Evolutionary conservation across 1,140 invertebrate species (phyloP).

Genomic region (Leptinotarsa defecta): DNA sequence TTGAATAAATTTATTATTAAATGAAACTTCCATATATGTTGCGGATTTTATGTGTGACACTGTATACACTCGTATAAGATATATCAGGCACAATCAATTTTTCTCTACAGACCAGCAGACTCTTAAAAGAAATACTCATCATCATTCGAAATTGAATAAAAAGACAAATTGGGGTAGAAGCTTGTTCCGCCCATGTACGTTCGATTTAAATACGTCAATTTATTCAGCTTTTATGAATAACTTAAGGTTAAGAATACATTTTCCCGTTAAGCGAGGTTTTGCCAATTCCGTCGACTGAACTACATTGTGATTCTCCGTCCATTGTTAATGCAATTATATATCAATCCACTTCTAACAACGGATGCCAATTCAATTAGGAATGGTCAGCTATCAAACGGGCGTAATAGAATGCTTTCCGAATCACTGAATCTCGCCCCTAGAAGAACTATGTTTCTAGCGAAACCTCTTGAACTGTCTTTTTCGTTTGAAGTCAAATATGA

Average conservation of each 20-base stretch:
- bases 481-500: too few relatives aligned
- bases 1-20: too few relatives aligned
- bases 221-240: constrained; percentile 25
- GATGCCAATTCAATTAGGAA: constrained; percentile 45
- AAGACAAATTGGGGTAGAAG: not conserved
- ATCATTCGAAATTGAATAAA: too few relatives aligned
- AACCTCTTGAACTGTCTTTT: too few relatives aligned
- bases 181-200: constrained; percentile 12
- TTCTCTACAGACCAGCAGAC: too few relatives aligned
- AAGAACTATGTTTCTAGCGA: too few relatives aligned
- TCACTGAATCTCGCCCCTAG: not conserved
- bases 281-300: constrained; percentile 10
- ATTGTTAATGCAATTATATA: constrained; percentile 50
- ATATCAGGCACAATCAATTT: too few relatives aligned
- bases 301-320: constrained; percentile 41
- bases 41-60: too few relatives aligned
- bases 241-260: constrained; percentile 20
- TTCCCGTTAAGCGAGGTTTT: constrained; percentile 2
- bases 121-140: too few relatives aligned
- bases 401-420: constrained; percentile 42
- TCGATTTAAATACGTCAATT: constrained; percentile 12
- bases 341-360: constrained; percentile 44
- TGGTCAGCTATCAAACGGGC: constrained; percentile 44
- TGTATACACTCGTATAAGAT: too few relatives aligned
- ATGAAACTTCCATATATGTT: too few relatives aligned